These are phyloP conservation scores for Xestia ashworthii DNA, from an alignment of 2,888 invertebrate genomes.

Conservation along the genomic window DNA sequence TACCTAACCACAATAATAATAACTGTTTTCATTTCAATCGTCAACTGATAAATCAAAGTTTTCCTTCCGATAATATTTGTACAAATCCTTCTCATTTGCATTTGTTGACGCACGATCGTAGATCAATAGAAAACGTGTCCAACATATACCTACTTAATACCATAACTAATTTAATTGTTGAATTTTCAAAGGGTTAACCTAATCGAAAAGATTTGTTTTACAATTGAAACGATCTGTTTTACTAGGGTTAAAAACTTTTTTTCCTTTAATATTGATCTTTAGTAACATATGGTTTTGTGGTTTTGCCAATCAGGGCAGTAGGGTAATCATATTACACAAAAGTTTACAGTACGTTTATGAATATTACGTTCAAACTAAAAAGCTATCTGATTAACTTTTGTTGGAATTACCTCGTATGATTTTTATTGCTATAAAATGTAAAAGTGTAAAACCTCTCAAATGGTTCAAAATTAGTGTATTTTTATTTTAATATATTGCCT, in stretches of 20 bases:
- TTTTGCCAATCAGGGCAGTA: conserved; percentile 15
- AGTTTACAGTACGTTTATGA: background rate
- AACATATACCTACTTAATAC: background rate
- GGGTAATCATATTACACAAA: conserved; percentile 13
- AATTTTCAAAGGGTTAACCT: conserved; percentile 17
- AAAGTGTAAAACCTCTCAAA: conserved; percentile 40
- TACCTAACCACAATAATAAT: background rate
- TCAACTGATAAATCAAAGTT: conserved; percentile 14
- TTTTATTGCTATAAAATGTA: conserved; percentile 54
- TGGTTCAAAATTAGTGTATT: conserved; percentile 25
- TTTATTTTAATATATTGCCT: conserved; percentile 29
- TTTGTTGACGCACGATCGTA: conserved; percentile 7
- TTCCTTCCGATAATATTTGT: conserved; percentile 1
- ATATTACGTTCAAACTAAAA: conserved; percentile 14
- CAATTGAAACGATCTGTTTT: background rate
- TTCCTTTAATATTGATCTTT: background rate
- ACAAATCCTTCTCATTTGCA: conserved; percentile 13
- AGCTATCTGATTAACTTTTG: conserved; percentile 24
- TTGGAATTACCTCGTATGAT: conserved; percentile 30
- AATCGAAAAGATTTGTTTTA: background rate
- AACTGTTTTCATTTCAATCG: background rate
- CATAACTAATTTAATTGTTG: background rate
- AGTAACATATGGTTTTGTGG: background rate
- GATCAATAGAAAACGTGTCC: background rate
- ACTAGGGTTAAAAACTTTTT: background rate